Evolutionary conservation across 2,797 vertebrate genomes (phyloP), one percentile per base, ranked within the genome.

Genomic region (Anguilla megastoma): DNA sequence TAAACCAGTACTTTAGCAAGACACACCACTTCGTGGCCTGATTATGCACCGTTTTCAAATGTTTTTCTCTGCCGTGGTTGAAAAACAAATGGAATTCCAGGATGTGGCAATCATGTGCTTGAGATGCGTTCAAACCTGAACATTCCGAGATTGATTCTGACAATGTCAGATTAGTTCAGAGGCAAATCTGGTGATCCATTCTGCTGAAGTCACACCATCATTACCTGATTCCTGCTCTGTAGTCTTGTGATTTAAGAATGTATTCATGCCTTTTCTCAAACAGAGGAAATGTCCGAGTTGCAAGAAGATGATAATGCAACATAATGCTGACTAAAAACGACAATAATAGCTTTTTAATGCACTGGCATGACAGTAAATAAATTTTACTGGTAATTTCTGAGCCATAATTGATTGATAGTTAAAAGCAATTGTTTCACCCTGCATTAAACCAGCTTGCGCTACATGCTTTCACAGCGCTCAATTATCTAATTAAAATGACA

Each of bases 401-500:
- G 41, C 56, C 36, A 87, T 87, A 56, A 79, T 36, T 82, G 41
- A 48, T 50, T 82, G 45, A 24, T n/a, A 45, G 41, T 80, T 8
- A 50, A 76, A 76, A 36, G 3, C 2, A 14, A 76, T 76, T 10
- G 41, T 50, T 82, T 82, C 41, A 50, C 18, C 45, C 79, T 48
- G 21, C 21, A 48, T 48, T 48, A 45, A 82, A 50, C 79, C 45
- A 82, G 79, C 2, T 50, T 82, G 24, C 9, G 24, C 27, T 76
- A 36, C 36, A 41, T 63, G 21, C 48, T 18, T 58, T 45, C 74
- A 45, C 58, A n/a, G 24, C 54, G 36, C 18, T 79, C 18, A 58
- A 58, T 80, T 58, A 56, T 80, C n/a, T 21, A 0, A 21, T 24
- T 58, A 82, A 82, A 80, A 48, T 88, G 27, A 87, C 79, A 79